These are phyloP conservation scores for Papilio dardanus DNA, from an alignment of 1,140 invertebrate species.

Conservation along the genomic window DNA sequence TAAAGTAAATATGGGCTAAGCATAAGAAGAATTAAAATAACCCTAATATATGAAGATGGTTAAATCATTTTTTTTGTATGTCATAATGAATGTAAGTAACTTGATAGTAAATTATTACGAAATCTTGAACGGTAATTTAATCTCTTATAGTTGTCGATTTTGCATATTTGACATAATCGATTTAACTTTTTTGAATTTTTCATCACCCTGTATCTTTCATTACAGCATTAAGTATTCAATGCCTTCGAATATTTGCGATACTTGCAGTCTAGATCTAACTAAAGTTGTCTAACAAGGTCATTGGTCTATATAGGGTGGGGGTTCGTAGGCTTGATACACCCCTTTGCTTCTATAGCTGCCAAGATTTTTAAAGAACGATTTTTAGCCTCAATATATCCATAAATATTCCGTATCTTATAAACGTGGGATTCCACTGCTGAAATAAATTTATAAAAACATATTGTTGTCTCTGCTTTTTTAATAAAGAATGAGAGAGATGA, in stretches of 20 bases:
- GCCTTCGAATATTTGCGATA: background rate
- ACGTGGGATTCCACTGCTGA: background rate
- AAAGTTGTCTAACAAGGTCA: slow-evolving; percentile 3
- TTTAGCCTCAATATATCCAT: background rate
- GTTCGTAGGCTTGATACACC: background rate
- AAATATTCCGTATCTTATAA: background rate
- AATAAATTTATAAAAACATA: too few species aligned
- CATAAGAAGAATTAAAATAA: too few species aligned
- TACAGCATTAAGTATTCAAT: background rate
- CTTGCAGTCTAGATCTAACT: background rate
- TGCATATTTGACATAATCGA: too few species aligned
- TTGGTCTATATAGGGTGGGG: background rate
- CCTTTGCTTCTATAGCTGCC: background rate
- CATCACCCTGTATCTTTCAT: background rate
- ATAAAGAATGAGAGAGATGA: too few species aligned
- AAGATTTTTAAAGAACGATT: slow-evolving; percentile 1
- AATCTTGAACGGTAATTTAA: background rate
- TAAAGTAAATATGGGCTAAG: too few species aligned
- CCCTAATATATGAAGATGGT: background rate
- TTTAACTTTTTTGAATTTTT: background rate
- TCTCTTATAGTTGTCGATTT: background rate
- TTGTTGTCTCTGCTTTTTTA: background rate
- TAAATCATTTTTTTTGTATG: too few species aligned
- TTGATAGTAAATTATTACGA: background rate
- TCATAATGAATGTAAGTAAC: slow-evolving; percentile 6